phyloP scores from a whole-genome alignment of 2,888 invertebrate species.

The Dynastes maya region DNA sequence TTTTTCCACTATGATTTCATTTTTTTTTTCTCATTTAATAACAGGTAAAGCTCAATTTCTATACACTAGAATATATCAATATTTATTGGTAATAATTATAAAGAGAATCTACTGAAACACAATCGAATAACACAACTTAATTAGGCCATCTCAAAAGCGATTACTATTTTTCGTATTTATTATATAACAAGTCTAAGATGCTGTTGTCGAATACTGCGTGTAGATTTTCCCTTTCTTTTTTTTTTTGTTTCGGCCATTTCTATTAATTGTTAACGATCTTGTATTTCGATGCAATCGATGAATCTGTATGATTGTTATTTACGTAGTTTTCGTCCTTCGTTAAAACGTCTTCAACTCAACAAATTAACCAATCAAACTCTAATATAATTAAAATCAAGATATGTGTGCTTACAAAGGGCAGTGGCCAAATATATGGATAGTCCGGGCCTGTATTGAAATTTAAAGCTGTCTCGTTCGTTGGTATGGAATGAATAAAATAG shows the following conservation, averaged over 20 bases:
- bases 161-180: slow-evolving; percentile 38
- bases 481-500: not conserved
- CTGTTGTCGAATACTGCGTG: slow-evolving; percentile 47
- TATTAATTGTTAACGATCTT: not conserved
- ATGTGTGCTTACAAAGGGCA: slow-evolving; percentile 65
- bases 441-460: slow-evolving; percentile 69
- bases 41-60: slow-evolving; percentile 53
- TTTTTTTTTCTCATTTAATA: slow-evolving; percentile 22
- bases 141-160: slow-evolving; percentile 48
- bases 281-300: slow-evolving; percentile 2
- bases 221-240: not conserved
- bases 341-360: slow-evolving; percentile 27
- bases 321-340: not conserved
- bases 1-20: slow-evolving; percentile 10
- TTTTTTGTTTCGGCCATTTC: not conserved
- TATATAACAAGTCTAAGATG: slow-evolving; percentile 51
- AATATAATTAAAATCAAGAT: slow-evolving; percentile 59
- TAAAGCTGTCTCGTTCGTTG: slow-evolving; percentile 55
- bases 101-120: slow-evolving; percentile 45
- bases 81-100: slow-evolving; percentile 17
- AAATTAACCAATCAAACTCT: slow-evolving; percentile 22
- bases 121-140: slow-evolving; percentile 30
- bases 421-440: slow-evolving; percentile 65
- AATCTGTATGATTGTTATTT: not conserved
- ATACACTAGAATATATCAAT: slow-evolving; percentile 31